These are phyloP conservation scores for Chrysolina oricalcia DNA, from an alignment of 2,888 invertebrate species.

Conservation along the genomic window DNA sequence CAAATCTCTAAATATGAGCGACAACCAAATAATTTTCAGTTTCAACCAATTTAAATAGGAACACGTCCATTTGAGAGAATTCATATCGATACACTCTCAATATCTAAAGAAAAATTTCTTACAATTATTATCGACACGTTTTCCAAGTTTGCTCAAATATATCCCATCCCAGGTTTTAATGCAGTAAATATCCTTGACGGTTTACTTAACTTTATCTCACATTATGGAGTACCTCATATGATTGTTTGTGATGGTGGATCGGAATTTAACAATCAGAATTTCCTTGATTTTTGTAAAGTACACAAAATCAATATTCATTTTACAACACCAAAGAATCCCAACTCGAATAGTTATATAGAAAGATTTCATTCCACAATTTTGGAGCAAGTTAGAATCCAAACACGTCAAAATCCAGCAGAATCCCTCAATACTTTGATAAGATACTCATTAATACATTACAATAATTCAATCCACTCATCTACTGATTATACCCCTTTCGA, in stretches of 20 bases:
- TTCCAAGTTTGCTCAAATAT: conserved; percentile 36
- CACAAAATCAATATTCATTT: too few species aligned
- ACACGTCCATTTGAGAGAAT: not conserved
- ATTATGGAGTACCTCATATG: too few species aligned
- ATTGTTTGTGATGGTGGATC: too few species aligned
- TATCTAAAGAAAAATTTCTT: conserved; percentile 33
- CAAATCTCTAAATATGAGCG: not conserved
- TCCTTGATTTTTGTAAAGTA: too few species aligned
- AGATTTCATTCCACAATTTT: too few species aligned
- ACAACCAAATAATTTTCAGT: too few species aligned
- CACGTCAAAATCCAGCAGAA: too few species aligned
- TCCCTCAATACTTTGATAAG: not conserved
- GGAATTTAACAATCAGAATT: too few species aligned
- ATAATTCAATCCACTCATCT: not conserved
- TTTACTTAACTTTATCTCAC: too few species aligned
- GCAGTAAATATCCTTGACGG: not conserved
- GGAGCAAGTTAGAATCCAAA: too few species aligned
- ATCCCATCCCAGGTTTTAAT: conserved; percentile 22
- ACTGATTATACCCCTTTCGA: not conserved
- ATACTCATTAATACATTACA: not conserved
- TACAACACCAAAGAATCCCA: too few species aligned
- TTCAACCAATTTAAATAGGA: not conserved
- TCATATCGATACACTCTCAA: not conserved
- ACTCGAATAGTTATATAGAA: too few species aligned
- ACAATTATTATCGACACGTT: conserved; percentile 40